phyloP scores from a whole-genome alignment of 2,113 vertebrate species.

The Spea bombifrons region DNA sequence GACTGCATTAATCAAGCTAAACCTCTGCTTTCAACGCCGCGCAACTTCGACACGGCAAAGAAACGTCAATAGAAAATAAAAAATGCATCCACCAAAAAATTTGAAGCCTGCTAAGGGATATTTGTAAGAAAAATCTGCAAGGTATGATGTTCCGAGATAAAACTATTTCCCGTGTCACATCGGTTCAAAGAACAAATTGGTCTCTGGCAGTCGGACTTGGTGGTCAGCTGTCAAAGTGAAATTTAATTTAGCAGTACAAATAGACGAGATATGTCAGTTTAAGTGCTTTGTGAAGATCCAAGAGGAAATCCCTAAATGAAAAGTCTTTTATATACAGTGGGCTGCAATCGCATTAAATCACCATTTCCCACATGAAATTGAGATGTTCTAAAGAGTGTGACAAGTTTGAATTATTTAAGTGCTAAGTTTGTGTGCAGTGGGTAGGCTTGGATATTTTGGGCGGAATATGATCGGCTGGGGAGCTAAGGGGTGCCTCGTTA shows the following conservation, averaged over 20 bases:
- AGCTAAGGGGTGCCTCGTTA: too few relatives aligned
- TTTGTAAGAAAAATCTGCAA: constrained; percentile 53
- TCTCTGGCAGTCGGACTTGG: constrained; percentile 50
- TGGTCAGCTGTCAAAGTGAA: constrained; percentile 59
- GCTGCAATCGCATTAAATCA: constrained; percentile 39
- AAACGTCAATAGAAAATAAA: constrained; percentile 48
- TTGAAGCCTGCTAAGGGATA: constrained; percentile 53
- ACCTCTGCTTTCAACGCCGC: constrained; percentile 56
- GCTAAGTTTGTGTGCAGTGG: neutral
- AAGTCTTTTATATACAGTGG: constrained; percentile 50
- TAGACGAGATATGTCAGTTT: constrained; percentile 51
- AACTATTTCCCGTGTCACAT: constrained; percentile 51
- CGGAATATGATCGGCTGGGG: neutral
- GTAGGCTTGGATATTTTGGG: neutral
- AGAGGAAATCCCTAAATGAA: constrained; percentile 51
- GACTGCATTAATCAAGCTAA: constrained; percentile 57
- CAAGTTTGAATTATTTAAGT: constrained; percentile 8
- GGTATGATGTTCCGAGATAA: constrained; percentile 55
- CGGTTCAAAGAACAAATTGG: constrained; percentile 55
- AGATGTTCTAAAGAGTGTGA: constrained; percentile 8
- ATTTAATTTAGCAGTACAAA: constrained; percentile 60
- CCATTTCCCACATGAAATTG: constrained; percentile 21
- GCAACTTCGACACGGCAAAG: constrained; percentile 48
- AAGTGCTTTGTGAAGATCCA: constrained; percentile 51
- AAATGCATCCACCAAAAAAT: constrained; percentile 51